Percentiles rank a stretch among this genome's conserved stretches.
Evolutionary conservation across 1,140 invertebrate genomes (phyloP).

Genomic region (Cyclina sinensis): DNA sequence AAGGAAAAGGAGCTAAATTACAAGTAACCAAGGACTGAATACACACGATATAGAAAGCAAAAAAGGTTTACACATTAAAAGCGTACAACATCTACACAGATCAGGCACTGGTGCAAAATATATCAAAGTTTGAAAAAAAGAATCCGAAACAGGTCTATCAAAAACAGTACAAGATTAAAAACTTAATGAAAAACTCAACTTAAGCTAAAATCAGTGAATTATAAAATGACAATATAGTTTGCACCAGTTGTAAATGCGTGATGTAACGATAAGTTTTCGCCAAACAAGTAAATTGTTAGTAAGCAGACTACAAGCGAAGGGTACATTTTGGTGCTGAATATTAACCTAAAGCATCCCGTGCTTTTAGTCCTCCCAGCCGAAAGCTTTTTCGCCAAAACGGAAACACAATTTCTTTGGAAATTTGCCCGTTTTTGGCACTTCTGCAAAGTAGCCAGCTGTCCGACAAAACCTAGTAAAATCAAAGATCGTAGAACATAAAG

Average conservation of each 20-base stretch:
- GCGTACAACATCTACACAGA: neutral
- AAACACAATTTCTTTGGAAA: constrained; percentile 89
- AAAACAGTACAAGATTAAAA: too few species aligned
- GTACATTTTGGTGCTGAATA: constrained; percentile 62
- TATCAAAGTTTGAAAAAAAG: too few species aligned
- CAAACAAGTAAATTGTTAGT: neutral
- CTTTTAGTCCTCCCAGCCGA: constrained; percentile 74
- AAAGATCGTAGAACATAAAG: constrained; percentile 28
- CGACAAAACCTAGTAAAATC: constrained; percentile 80
- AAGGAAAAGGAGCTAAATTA: too few species aligned
- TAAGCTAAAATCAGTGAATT: too few species aligned
- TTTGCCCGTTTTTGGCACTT: constrained; percentile 87
- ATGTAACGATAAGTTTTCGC: too few species aligned
- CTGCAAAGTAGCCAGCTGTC: constrained; percentile 79
- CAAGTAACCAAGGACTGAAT: too few species aligned
- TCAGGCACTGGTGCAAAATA: too few species aligned
- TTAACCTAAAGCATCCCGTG: constrained; percentile 73
- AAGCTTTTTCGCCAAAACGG: constrained; percentile 86
- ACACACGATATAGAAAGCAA: neutral
- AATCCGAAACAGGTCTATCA: too few species aligned
- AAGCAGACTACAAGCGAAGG: constrained; percentile 80
- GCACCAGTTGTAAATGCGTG: too few species aligned
- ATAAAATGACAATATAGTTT: too few species aligned
- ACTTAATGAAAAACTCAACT: too few species aligned
- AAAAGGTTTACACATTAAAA: neutral